Percentiles rank a stretch among this genome's conserved stretches.
phyloP scores from a whole-genome alignment of 2,113 vertebrate genomes.

The Cyphomyrus discorhynchus region DNA sequence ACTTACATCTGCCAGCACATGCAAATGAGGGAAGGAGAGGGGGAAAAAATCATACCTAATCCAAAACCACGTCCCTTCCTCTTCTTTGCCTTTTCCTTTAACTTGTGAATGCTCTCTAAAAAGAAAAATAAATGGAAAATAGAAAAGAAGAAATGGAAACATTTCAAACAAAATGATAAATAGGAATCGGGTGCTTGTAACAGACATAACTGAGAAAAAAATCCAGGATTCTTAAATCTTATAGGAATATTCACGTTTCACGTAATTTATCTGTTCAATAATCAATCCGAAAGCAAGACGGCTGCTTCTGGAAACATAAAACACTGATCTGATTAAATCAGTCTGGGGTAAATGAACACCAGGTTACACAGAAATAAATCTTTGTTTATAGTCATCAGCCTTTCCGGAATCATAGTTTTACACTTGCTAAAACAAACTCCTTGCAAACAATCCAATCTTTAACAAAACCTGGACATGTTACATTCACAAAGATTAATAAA shows the following conservation, averaged over 20 bases:
- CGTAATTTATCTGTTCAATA: neutral
- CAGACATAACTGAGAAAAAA: neutral
- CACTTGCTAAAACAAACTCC: neutral
- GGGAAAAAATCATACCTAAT: slow-evolving; percentile 63
- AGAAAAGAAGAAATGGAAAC: neutral
- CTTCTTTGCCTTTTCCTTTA: slow-evolving; percentile 94
- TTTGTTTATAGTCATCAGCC: neutral
- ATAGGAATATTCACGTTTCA: neutral
- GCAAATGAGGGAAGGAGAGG: neutral
- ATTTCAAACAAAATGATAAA: neutral
- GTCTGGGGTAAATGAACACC: neutral
- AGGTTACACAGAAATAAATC: neutral
- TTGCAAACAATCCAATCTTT: neutral
- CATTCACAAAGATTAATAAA: neutral
- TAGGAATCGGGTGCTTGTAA: neutral
- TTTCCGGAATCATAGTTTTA: neutral
- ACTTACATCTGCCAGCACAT: neutral
- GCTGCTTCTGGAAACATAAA: neutral
- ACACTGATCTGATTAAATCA: neutral
- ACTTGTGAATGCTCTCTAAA: slow-evolving; percentile 89
- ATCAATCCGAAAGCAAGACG: neutral
- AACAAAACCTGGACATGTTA: neutral
- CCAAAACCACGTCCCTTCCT: slow-evolving; percentile 91
- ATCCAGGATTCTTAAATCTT: neutral
- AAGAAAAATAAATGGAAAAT: neutral